Evolutionary conservation across 2,113 vertebrate genomes (phyloP), one percentile per base, ranked within the genome.

Genomic region (Lynx canadensis): DNA sequence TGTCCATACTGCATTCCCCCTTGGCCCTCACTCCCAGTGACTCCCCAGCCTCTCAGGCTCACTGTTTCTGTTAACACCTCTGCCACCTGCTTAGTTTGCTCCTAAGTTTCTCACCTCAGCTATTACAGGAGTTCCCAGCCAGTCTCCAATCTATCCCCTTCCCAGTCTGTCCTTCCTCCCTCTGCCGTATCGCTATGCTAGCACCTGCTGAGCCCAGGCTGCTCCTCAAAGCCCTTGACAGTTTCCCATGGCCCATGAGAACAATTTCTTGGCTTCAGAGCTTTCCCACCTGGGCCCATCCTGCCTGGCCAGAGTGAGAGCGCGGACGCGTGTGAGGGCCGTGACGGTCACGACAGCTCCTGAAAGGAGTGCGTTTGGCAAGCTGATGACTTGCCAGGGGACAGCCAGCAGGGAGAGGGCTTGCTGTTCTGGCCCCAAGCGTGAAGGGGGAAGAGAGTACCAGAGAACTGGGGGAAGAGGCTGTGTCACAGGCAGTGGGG

Each of bases 151-250:
- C 57, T 69, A 13, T 79, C 12, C 23, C 23, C 50, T 45, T 25
- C 80, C 31, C 36, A 60, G 5, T 5, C 41, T 31, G 3, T 21
- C 19, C 33, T 88, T 65, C 38, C 55, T 11, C 7, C 41, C 31
- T 0, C 45, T 0, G 10, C 27, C 50, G 0, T 66, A 9, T 14
- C 2, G 5, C 25, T 50, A 31, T 18, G 21, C 29, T 16, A 36
- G 12, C 31, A 25, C 57, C 71, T 7, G 45, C 45, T 68, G 57
- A 21, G 52, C 19, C 55, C 76, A 33, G 15, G 36, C 36, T 45
- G 63, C 36, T 88, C 31, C 27, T 41, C 25, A 4, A 50, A 82
- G 7, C 41, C 65, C 52, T 3, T 63, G 76, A 81, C 60, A 10
- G 55, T 23, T 65, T 82, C 21, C 27, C 15, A 3, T 33, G 80